A percentile compares a stretch with the other conserved stretches of the same genome.
Conservation (phyloP, 2,113 vertebrate genomes). For the Petrocephalus microphthalmus region DNA sequence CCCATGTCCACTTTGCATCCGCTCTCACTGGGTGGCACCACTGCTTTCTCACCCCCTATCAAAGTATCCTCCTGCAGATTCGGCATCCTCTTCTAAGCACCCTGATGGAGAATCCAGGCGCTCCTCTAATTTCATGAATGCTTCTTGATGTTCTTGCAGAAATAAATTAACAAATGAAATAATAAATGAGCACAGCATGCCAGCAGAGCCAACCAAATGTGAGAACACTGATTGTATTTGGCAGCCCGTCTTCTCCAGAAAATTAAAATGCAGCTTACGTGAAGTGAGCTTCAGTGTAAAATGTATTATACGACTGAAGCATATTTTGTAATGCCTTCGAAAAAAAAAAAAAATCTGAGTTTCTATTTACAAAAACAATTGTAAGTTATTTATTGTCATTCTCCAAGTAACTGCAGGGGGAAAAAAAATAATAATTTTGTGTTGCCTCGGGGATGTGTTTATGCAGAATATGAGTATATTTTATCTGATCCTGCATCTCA, state of each 20-base stretch:
- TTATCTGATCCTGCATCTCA: conserved; percentile 15
- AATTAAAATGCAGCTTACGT: neutral
- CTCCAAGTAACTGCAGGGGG: neutral
- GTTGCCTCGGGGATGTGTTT: conserved; percentile 16
- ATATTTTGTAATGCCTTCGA: neutral
- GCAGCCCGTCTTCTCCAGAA: neutral
- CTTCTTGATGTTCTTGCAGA: neutral
- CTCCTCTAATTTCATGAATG: neutral
- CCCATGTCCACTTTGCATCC: neutral
- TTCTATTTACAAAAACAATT: neutral
- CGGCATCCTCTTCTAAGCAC: neutral
- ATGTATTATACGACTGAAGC: neutral
- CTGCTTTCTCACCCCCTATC: neutral
- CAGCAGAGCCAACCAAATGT: neutral
- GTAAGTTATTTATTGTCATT: conserved; percentile 12
- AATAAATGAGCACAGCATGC: neutral
- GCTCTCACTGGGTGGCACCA: neutral
- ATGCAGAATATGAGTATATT: conserved; percentile 14
- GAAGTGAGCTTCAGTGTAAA: neutral
- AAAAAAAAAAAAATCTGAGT: neutral
- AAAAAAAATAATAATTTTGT: neutral
- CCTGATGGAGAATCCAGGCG: neutral
- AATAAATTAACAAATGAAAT: conserved; percentile 3
- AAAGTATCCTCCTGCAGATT: neutral
- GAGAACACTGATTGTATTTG: neutral